Evolutionary conservation across 2,113 vertebrate genomes (phyloP).

Genomic region (Riparia riparia): DNA sequence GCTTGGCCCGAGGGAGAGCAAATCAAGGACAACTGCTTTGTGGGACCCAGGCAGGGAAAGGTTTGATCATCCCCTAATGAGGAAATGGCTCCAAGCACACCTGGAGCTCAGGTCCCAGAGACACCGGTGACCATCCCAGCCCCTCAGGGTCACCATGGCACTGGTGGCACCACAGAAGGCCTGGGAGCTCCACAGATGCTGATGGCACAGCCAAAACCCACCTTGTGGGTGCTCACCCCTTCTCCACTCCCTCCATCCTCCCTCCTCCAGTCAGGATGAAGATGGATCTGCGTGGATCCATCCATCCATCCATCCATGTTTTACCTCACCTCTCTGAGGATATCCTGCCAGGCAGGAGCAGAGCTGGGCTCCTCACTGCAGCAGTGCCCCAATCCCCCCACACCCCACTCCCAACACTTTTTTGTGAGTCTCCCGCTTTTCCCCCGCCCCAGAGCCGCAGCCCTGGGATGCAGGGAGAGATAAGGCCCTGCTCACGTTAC

Average conservation of each 20-base stretch:
- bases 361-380: not conserved
- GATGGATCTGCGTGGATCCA: not conserved
- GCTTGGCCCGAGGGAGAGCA: not conserved
- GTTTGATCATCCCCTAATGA: not conserved
- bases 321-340: not conserved
- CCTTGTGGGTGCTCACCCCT: not conserved
- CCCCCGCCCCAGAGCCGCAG: fast-evolving
- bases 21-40: not conserved
- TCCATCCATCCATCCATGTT: not conserved
- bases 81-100: not conserved
- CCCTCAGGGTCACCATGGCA: not conserved
- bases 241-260: not conserved
- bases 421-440: not conserved
- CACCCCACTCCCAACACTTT: not conserved
- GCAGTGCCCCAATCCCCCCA: not conserved
- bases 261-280: not conserved
- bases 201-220: fast-evolving
- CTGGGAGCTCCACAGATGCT: not conserved
- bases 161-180: not conserved
- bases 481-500: slow-evolving; percentile 44
- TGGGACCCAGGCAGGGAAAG: not conserved
- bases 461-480: not conserved
- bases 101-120: not conserved
- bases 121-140: not conserved
- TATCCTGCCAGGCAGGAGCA: not conserved